phyloP scores from a whole-genome alignment of 2,113 vertebrate genomes.

The Cnemophilus loriae region DNA sequence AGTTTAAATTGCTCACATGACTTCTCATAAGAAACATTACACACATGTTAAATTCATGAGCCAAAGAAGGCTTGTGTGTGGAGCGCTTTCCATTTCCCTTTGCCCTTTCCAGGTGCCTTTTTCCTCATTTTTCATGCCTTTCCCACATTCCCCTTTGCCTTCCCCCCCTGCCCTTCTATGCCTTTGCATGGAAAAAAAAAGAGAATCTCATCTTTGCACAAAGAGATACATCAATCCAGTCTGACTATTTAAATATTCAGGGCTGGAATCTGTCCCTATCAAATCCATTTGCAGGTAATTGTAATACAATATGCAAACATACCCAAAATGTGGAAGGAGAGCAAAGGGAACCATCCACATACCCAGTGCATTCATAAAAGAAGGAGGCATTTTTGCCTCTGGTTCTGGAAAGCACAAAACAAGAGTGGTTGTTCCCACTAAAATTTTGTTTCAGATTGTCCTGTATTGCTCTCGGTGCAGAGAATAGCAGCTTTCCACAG shows the following conservation, averaged over 20 bases:
- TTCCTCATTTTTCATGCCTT: conserved; percentile 3
- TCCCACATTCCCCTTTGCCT: not conserved
- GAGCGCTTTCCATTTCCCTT: not conserved
- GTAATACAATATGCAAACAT: not conserved
- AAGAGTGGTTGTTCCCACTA: not conserved
- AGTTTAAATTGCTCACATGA: conserved; percentile 60
- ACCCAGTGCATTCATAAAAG: not conserved
- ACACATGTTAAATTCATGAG: conserved; percentile 55
- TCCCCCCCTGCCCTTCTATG: not conserved
- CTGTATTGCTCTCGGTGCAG: not conserved
- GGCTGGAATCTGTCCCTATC: not conserved
- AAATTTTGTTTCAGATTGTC: not conserved
- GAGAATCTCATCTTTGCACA: not conserved
- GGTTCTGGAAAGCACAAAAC: not conserved
- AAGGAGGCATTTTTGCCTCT: not conserved
- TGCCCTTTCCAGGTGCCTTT: conserved; percentile 42
- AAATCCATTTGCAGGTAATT: not conserved
- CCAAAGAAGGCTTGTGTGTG: conserved; percentile 8
- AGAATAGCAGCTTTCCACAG: not conserved
- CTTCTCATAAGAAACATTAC: conserved; percentile 35
- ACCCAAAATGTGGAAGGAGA: not conserved
- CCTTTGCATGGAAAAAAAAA: not conserved
- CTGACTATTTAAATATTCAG: not conserved
- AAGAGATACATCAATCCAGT: not conserved
- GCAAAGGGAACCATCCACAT: not conserved